Evolutionary conservation across 2,797 vertebrate genomes (phyloP).

Genomic region (Rhabdomys pumilio): DNA sequence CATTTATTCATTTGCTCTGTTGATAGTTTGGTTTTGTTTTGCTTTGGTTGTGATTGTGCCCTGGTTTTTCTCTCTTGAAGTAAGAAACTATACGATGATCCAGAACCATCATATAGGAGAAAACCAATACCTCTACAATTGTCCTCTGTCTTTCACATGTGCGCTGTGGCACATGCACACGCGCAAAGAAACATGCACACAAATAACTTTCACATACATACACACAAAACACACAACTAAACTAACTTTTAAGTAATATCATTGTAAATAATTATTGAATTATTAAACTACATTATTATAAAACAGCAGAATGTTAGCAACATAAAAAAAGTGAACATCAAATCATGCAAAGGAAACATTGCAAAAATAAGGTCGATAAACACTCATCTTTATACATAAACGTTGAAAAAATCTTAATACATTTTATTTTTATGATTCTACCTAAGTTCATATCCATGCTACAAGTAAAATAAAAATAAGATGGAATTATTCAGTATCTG

Average conservation of each 20-base stretch:
- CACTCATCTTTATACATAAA: background rate
- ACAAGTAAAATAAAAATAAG: constrained; percentile 28
- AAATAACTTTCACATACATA: background rate
- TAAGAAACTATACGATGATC: background rate
- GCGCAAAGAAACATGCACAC: background rate
- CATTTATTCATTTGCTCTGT: too few relatives aligned
- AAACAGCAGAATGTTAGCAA: background rate
- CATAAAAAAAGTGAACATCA: background rate
- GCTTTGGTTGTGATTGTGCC: too few relatives aligned
- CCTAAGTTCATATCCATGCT: constrained; percentile 26
- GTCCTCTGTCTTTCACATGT: background rate
- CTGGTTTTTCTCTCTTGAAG: too few relatives aligned
- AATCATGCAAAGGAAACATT: background rate
- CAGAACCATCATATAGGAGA: background rate
- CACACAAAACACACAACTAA: background rate
- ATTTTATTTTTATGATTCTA: constrained; percentile 13
- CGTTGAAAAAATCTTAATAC: background rate
- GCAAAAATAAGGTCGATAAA: background rate
- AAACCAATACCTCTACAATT: background rate
- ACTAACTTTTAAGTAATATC: background rate
- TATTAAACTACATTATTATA: constrained; percentile 11
- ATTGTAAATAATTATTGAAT: background rate
- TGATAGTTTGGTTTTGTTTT: too few relatives aligned
- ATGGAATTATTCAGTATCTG: background rate
- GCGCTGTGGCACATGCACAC: background rate